Percentiles rank a stretch among this genome's conserved stretches.
Conservation (phyloP, 1,140 invertebrate genomes). For the Palaemon carinicauda region DNA sequence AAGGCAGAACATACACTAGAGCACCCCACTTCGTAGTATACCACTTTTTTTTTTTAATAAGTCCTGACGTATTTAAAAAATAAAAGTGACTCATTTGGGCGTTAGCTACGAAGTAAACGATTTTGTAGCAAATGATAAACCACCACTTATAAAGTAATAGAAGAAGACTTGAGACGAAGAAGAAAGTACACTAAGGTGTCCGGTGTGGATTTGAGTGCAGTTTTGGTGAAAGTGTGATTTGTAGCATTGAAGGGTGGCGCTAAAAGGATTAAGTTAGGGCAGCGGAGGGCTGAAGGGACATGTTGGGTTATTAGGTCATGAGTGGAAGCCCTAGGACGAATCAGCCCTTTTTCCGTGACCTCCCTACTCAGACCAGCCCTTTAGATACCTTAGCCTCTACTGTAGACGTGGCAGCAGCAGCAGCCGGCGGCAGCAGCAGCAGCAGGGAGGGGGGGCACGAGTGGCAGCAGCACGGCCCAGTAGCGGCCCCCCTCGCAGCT, state of each 20-base stretch:
- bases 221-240: no score
- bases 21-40: background rate
- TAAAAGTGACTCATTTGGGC: no score
- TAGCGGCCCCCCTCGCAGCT: background rate
- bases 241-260: no score
- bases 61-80: no score
- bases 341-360: constrained; percentile 59
- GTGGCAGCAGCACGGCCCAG: constrained; percentile 17
- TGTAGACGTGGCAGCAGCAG: constrained; percentile 43
- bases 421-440: constrained; percentile 29
- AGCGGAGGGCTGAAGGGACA: constrained; percentile 24
- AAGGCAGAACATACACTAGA: constrained; percentile 6
- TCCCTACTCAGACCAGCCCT: constrained; percentile 59
- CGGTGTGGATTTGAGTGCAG: no score
- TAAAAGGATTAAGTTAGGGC: no score
- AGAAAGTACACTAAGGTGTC: background rate
- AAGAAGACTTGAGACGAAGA: background rate
- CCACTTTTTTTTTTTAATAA: no score
- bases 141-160: no score
- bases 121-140: no score
- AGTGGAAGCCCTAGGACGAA: constrained; percentile 55
- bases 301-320: constrained; percentile 53
- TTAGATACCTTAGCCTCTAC: constrained; percentile 56
- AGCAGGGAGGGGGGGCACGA: constrained; percentile 8
- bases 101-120: no score